Conservation (phyloP, 2,797 vertebrate species). For the Steatocranus sp. region DNA sequence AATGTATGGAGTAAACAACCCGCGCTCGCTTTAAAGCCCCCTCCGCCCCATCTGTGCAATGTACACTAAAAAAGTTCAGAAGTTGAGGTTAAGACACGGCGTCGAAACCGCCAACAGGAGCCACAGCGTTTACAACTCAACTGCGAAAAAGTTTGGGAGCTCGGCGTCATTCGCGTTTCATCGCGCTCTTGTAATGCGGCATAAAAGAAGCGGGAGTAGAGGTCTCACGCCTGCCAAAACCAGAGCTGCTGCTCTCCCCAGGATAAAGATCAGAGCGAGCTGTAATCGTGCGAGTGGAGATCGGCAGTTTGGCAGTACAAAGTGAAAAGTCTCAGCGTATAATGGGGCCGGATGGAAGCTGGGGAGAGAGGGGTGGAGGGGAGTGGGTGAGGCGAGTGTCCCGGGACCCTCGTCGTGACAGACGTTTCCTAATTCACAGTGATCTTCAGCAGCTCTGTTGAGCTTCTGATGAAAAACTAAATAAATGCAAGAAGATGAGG, state of each 20-base stretch:
- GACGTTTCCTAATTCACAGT: constrained; percentile 53
- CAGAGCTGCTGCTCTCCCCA: constrained; percentile 9
- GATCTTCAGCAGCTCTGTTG: constrained; percentile 40
- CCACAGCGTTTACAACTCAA: neutral
- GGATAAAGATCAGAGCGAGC: constrained; percentile 51
- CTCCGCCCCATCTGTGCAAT: neutral
- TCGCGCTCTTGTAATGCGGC: constrained; percentile 9
- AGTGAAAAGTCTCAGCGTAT: constrained; percentile 12
- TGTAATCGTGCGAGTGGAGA: constrained; percentile 34
- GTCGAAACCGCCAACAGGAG: neutral
- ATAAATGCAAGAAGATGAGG: constrained; percentile 40
- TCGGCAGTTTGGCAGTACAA: constrained; percentile 25
- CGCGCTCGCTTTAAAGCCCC: neutral
- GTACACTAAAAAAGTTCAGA: neutral
- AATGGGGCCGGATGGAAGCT: constrained; percentile 22
- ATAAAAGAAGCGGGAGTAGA: constrained; percentile 28
- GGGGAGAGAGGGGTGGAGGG: neutral
- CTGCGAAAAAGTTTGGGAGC: constrained; percentile 22
- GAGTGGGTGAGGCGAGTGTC: constrained; percentile 15
- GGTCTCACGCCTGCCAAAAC: constrained; percentile 20
- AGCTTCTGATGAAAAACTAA: constrained; percentile 38
- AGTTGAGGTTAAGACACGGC: neutral
- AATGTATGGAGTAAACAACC: constrained; percentile 35
- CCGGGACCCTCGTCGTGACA: constrained; percentile 58
- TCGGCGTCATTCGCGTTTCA: constrained; percentile 16